Percentiles rank a stretch among this genome's conserved stretches.
Evolutionary conservation across 2,888 invertebrate genomes (phyloP).

Genomic region (Halictus quadricinctus): DNA sequence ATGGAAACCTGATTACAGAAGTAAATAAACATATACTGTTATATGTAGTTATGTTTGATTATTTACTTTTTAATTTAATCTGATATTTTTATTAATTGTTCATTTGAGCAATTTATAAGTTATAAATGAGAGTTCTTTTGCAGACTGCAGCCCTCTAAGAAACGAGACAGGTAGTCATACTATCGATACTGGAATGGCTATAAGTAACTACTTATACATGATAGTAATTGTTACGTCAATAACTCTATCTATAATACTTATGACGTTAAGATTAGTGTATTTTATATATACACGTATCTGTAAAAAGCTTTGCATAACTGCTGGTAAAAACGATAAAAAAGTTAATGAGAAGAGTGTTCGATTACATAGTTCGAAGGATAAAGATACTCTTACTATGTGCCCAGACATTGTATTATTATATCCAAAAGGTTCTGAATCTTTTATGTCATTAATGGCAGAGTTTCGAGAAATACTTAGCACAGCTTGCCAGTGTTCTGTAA

Average conservation of each 20-base stretch:
- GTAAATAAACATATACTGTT: conserved; percentile 34
- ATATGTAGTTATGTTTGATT: background rate
- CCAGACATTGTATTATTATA: conserved; percentile 70
- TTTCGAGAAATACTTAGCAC: conserved; percentile 65
- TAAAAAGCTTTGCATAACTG: background rate
- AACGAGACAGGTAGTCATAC: background rate
- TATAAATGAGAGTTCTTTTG: background rate
- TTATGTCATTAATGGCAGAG: conserved; percentile 70
- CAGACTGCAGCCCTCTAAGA: conserved; percentile 11
- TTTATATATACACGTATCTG: conserved; percentile 10
- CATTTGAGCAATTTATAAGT: background rate
- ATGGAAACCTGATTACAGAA: conserved; percentile 60
- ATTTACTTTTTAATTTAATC: background rate
- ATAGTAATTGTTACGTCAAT: conserved; percentile 36
- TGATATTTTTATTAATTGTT: background rate
- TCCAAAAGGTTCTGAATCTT: conserved; percentile 62
- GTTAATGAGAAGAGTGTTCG: conserved; percentile 3
- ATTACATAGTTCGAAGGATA: conserved; percentile 13
- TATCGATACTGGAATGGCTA: background rate
- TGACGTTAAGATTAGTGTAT: conserved; percentile 35
- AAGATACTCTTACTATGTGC: conserved; percentile 3
- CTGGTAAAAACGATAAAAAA: conserved; percentile 6
- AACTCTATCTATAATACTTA: conserved; percentile 28
- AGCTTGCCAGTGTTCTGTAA: conserved; percentile 68
- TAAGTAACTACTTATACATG: conserved; percentile 4